These are phyloP conservation scores for Brotula barbata DNA, from an alignment of 2,797 vertebrate genomes.

Conservation along the genomic window DNA sequence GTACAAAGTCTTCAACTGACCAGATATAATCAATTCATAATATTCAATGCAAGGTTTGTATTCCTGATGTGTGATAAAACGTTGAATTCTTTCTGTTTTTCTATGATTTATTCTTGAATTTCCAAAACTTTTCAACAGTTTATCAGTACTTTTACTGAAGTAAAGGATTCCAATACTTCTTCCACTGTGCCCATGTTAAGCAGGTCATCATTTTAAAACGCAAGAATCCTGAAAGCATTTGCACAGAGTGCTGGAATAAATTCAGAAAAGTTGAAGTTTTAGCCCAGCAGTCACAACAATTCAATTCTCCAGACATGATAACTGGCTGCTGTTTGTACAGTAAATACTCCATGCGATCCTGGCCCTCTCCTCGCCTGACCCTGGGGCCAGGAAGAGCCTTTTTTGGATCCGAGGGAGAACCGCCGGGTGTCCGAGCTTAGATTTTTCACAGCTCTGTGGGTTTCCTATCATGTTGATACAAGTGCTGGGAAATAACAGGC, in stretches of 20 bases:
- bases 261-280: conserved; percentile 21
- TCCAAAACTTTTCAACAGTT: too few relatives aligned
- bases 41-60: too few relatives aligned
- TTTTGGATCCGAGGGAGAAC: conserved; percentile 33
- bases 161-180: too few relatives aligned
- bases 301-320: conserved; percentile 47
- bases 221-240: conserved; percentile 1
- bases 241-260: background rate
- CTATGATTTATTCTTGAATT: too few relatives aligned
- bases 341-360: conserved; percentile 43
- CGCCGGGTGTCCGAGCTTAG: conserved; percentile 54
- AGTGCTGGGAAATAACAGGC: conserved; percentile 69
- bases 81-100: too few relatives aligned
- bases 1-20: too few relatives aligned
- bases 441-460: conserved; percentile 71
- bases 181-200: background rate
- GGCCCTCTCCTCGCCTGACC: conserved; percentile 54
- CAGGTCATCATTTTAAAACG: conserved; percentile 14
- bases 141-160: too few relatives aligned
- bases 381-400: conserved; percentile 44
- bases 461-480: conserved; percentile 66
- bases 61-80: too few relatives aligned
- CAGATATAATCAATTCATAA: too few relatives aligned
- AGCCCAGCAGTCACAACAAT: conserved; percentile 48
- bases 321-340: conserved; percentile 49